phyloP scores from a whole-genome alignment of 2,888 invertebrate genomes.

The Cremastinae sp. region DNA sequence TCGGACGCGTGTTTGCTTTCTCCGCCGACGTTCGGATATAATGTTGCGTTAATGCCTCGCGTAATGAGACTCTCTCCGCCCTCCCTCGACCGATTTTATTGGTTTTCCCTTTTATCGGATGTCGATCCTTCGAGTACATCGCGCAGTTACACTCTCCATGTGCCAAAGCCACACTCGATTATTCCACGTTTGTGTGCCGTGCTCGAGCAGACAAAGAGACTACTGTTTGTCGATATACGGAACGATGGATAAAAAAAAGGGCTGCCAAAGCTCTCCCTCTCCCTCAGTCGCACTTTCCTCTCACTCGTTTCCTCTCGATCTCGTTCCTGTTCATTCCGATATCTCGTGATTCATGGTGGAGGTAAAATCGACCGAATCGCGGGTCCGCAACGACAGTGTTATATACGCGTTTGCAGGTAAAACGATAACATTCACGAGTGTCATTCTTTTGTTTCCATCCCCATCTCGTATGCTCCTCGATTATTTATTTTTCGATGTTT shows the following conservation, averaged over 20 bases:
- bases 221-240: constrained; percentile 53
- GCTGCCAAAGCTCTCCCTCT: constrained; percentile 39
- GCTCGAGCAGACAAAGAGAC: constrained; percentile 45
- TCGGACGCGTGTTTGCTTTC: constrained; percentile 26
- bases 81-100: constrained; percentile 14
- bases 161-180: constrained; percentile 35
- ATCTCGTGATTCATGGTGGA: constrained; percentile 42
- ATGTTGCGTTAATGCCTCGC: constrained; percentile 46
- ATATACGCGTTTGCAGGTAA: constrained; percentile 13
- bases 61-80: constrained; percentile 1
- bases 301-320: constrained; percentile 41
- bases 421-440: constrained; percentile 21
- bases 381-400: constrained; percentile 18
- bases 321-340: constrained; percentile 31
- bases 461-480: not conserved
- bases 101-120: constrained; percentile 18
- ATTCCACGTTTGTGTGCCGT: constrained; percentile 8
- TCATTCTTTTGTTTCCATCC: not conserved
- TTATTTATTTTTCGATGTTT: not conserved
- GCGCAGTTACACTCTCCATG: constrained; percentile 10
- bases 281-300: constrained; percentile 22
- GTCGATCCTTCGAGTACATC: constrained; percentile 38
- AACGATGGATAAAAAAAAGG: constrained; percentile 24
- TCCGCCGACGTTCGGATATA: constrained; percentile 36
- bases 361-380: constrained; percentile 55